A percentile compares a stretch with the other conserved stretches of the same genome.
phyloP scores from a whole-genome alignment of 1,140 invertebrate species.

The Cecropterus lyciades region DNA sequence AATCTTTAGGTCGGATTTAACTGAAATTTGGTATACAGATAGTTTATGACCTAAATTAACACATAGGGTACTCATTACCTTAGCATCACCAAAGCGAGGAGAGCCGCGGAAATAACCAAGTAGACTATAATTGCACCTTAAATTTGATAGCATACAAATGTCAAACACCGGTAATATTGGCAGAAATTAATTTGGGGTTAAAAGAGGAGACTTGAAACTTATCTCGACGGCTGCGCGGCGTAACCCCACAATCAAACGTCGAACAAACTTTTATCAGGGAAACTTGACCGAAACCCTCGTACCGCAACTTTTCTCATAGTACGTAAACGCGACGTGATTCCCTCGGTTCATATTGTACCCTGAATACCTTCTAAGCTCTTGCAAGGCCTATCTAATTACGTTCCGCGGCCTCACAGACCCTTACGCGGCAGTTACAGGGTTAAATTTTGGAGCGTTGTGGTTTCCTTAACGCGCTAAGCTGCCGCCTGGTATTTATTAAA shows the following conservation, averaged over 20 bases:
- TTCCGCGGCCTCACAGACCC: slow-evolving; percentile 22
- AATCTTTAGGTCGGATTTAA: too few species aligned
- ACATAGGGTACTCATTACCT: too few species aligned
- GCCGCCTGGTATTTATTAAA: slow-evolving; percentile 12
- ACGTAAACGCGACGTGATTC: slow-evolving; percentile 56
- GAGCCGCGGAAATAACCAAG: too few species aligned
- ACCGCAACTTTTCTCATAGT: slow-evolving; percentile 72
- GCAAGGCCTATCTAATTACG: slow-evolving; percentile 26
- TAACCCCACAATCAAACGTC: slow-evolving; percentile 76
- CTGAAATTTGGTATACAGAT: too few species aligned
- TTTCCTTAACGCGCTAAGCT: slow-evolving; percentile 8
- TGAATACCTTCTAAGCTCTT: slow-evolving; percentile 23
- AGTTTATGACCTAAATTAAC: too few species aligned
- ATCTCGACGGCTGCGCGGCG: slow-evolving; percentile 52
- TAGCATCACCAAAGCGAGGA: too few species aligned
- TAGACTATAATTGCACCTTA: slow-evolving; percentile 16
- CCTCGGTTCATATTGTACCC: slow-evolving; percentile 38
- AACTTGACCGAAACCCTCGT: slow-evolving; percentile 74
- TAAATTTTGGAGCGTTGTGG: slow-evolving; percentile 23
- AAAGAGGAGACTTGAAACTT: slow-evolving; percentile 60
- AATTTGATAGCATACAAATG: slow-evolving; percentile 43
- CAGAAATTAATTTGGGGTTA: slow-evolving; percentile 64
- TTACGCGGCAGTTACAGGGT: slow-evolving; percentile 17
- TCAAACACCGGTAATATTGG: slow-evolving; percentile 48
- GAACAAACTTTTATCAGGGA: slow-evolving; percentile 79